Base-by-base conservation (phyloP, 1,140 invertebrate genomes). In the Danaus melanippus region DNA sequence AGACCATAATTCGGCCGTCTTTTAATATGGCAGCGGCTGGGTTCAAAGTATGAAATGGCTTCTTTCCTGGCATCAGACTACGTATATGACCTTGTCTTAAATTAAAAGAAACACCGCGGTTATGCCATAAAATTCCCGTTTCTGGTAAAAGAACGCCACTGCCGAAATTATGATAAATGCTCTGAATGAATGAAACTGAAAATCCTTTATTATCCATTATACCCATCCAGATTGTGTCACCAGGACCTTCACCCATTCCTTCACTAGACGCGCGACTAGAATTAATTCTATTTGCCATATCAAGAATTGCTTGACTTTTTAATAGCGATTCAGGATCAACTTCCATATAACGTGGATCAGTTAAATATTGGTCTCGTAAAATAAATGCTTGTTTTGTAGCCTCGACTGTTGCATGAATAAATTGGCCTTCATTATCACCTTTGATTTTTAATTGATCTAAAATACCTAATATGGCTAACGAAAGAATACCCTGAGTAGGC, bases 141-240 rank as follows among this genome's bases (percentile, higher is more conserved):
- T 64, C 56, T 1, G 83, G 83, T 46, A 86, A 60, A 47, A 86
- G 56, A 10, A 84, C 63, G 8, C 73, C 69, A 60, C 83, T 84
- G 5, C 80, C 83, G 58, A 74, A 86, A 42, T 50, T 10, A 62
- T 80, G 68, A 45, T 78, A 86, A 44, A 77, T 51, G 42, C 83
- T 86, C 62, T 84, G 83, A 53, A 86, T 86, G 65, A 76, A 86
- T 50, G 83, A 84, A 51, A 86, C 79, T 12, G 76, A 84, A 64
- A 75, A 86, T 7, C 83, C 83, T 69, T 71, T 74, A 15, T 62
- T 67, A 58, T 86, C 83, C 83, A 86, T 84, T 41, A 74, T 68
- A 42, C 80, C 83, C 67, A 86, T 67, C 83, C 83, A 86, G 57
- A 84, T 64, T 10, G 83, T 86, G 54, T 86, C 83, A 10, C 79